Evolutionary conservation across 2,113 vertebrate genomes (phyloP), one percentile per base, ranked within the genome.

Genomic region (Scytalopus superciliaris): DNA sequence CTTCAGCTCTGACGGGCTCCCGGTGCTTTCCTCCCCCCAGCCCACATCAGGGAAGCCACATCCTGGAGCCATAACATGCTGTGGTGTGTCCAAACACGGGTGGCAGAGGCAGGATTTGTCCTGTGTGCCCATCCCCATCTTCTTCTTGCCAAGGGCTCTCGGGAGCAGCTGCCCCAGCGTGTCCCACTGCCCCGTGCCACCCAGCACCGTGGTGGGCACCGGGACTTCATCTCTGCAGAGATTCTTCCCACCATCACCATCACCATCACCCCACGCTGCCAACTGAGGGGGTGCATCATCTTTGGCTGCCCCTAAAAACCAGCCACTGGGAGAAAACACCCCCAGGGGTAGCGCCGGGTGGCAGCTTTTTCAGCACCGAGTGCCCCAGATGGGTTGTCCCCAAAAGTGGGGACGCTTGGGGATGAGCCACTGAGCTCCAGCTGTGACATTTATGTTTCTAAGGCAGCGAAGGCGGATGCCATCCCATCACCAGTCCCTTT

Each of bases 111-210:
- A 70, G 52, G 83, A 55, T 75, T 84, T 70, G 28, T 52, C 49
- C 79, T 37, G 19, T 24, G 59, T 66, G 27, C 53, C 35, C 75
- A 64, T 66, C 35, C 19, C 22, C 67, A 56, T 8, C 63, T 72
- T 63, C 56, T 67, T 57, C 57, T 68, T 39, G 40, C 63, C 73
- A 56, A 80, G 57, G 59, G 72, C 90, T 80, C 80, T 49, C 81
- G 59, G 70, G 67, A 63, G 27, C 0, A 0, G 37, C 64, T 87
- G 45, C 11, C 69, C 37, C 0, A 0, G 3, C 31, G 37, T 2
- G 7, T 30, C 40, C 22, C 11, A 1, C 56, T 57, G 39, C 49
- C 64, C 70, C 2, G 16, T 89, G 72, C 27, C 39, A 33, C 52
- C 2, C 0, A 50, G 74, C 50, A 37, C 35, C 4, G 0, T 5